Evolutionary conservation across 2,113 vertebrate species (phyloP).

Genomic region (Petroica traversi): DNA sequence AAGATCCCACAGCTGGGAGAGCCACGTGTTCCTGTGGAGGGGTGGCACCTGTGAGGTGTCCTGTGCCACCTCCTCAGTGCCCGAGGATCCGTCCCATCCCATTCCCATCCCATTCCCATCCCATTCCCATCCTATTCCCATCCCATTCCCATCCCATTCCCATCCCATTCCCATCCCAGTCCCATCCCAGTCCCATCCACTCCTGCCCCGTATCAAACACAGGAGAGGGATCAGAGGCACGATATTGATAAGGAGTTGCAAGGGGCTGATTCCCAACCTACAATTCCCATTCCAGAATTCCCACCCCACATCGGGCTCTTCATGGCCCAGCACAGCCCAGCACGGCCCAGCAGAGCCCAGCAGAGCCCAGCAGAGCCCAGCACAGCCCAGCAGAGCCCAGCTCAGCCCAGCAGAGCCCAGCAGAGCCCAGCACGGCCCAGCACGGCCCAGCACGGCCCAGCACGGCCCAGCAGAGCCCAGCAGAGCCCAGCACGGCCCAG

Average conservation of each 20-base stretch:
- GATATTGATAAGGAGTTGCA: accelerated
- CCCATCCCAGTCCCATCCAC: background rate
- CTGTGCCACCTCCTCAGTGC: background rate
- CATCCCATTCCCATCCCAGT: background rate
- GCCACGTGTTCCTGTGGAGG: accelerated
- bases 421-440: background rate
- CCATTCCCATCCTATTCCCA: background rate
- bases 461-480: background rate
- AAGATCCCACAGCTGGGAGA: accelerated
- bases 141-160: too few relatives aligned
- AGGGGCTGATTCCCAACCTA: accelerated
- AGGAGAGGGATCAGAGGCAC: background rate
- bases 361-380: background rate
- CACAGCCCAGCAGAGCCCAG: background rate
- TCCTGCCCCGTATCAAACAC: accelerated
- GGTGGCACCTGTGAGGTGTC: background rate
- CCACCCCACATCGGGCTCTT: accelerated
- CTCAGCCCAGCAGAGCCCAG: background rate
- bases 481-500: background rate
- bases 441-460: background rate
- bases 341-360: background rate
- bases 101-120: background rate
- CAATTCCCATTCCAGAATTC: background rate
- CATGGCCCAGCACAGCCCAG: background rate
- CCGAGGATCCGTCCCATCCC: background rate